A percentile compares a stretch with the other conserved stretches of the same genome.
These are phyloP conservation scores for Podilymbus podiceps DNA, from an alignment of 2,113 vertebrate species.

Conservation along the genomic window DNA sequence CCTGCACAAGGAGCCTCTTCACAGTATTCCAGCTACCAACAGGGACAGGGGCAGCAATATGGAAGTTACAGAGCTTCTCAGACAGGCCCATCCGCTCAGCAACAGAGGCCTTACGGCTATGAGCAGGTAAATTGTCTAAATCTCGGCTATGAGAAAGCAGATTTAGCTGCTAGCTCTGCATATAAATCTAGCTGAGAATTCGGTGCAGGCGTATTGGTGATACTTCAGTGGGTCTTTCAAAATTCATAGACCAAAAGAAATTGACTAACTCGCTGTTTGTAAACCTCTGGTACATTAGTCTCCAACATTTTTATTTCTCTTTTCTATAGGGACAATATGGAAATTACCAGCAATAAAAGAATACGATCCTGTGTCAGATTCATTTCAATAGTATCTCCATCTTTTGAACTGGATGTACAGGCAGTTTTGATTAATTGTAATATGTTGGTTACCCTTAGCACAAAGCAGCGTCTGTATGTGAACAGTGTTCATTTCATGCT, in stretches of 20 bases:
- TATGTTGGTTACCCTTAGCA: constrained; percentile 62
- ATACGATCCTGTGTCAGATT: not conserved
- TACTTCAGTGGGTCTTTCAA: not conserved
- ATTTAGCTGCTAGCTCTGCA: not conserved
- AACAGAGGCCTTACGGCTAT: constrained; percentile 90
- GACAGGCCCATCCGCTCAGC: constrained; percentile 82
- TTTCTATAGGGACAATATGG: constrained; percentile 89
- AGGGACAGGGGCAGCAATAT: constrained; percentile 90
- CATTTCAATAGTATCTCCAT: constrained; percentile 32
- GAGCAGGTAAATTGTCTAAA: constrained; percentile 83
- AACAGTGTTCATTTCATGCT: constrained; percentile 70
- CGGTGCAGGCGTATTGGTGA: not conserved
- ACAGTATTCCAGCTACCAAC: constrained; percentile 93
- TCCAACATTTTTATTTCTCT: not conserved
- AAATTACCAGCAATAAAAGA: constrained; percentile 90
- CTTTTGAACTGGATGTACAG: constrained; percentile 48
- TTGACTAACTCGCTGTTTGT: not conserved
- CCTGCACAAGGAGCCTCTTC: constrained; percentile 87
- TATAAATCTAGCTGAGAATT: not conserved
- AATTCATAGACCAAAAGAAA: not conserved
- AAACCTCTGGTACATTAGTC: not conserved
- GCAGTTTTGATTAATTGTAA: constrained; percentile 62
- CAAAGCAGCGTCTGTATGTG: constrained; percentile 71
- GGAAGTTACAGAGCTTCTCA: constrained; percentile 88
- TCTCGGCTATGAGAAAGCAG: not conserved